Evolutionary conservation across 2,797 vertebrate species (phyloP).

Genomic region (Catamblyrhynchus diadema): DNA sequence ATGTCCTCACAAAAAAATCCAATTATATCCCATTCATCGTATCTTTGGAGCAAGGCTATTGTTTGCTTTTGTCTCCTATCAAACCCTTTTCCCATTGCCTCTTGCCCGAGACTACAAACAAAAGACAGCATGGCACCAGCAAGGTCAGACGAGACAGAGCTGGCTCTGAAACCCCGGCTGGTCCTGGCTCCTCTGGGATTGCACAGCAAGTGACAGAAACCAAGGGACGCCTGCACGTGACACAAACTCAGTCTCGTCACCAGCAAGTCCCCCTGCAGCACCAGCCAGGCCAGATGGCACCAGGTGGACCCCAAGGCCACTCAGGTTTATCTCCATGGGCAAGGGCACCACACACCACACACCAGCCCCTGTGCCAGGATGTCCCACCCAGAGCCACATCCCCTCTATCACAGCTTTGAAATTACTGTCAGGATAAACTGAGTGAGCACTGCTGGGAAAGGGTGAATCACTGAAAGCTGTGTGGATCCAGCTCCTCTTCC

Average conservation of each 20-base stretch:
- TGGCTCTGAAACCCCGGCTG: background rate
- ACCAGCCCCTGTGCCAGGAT: accelerated
- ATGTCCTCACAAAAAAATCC: slow-evolving; percentile 78
- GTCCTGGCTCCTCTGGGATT: background rate
- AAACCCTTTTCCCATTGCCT: slow-evolving; percentile 70
- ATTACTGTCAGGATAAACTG: background rate
- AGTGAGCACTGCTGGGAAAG: background rate
- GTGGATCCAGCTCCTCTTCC: background rate
- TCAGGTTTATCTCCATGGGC: background rate
- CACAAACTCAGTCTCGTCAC: accelerated
- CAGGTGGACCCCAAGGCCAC: background rate
- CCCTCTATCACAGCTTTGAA: background rate
- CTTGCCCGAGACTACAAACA: slow-evolving; percentile 68
- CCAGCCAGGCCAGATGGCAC: accelerated
- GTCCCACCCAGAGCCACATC: accelerated
- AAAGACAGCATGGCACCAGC: slow-evolving; percentile 60
- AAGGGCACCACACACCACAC: accelerated
- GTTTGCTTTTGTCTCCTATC: slow-evolving; percentile 86
- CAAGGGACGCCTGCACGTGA: accelerated
- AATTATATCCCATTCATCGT: slow-evolving; percentile 80
- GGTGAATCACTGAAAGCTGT: accelerated
- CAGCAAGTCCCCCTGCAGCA: accelerated
- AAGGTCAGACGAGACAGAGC: slow-evolving; percentile 65
- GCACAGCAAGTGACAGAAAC: accelerated
- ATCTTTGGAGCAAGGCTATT: slow-evolving; percentile 79